These are phyloP conservation scores for Forficula auricularia DNA, from an alignment of 1,140 invertebrate species.

Conservation along the genomic window DNA sequence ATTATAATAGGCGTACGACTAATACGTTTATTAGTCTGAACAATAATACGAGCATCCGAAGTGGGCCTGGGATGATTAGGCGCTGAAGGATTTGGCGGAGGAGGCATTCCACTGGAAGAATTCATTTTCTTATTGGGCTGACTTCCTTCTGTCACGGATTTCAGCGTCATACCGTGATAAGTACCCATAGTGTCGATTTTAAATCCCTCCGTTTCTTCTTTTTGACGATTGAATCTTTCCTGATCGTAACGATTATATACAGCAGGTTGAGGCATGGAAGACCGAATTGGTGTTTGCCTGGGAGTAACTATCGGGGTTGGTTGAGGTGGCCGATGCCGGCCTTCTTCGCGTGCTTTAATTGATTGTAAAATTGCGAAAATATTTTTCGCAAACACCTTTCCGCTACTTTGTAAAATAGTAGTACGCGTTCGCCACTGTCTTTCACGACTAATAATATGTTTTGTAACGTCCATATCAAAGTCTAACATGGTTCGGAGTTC, in stretches of 20 bases:
- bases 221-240: slow-evolving; percentile 80
- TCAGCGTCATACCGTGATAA: slow-evolving; percentile 93
- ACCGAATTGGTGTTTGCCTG: slow-evolving; percentile 39
- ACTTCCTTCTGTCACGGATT: slow-evolving; percentile 59
- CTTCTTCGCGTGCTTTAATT: slow-evolving; percentile 86
- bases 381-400: slow-evolving; percentile 89
- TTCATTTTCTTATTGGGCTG: slow-evolving; percentile 39
- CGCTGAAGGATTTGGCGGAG: too few species aligned
- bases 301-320: slow-evolving; percentile 44
- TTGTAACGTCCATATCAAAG: slow-evolving; percentile 88
- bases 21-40: slow-evolving; percentile 45
- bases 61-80: slow-evolving; percentile 32
- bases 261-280: slow-evolving; percentile 44
- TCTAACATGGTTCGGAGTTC: slow-evolving; percentile 80
- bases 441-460: slow-evolving; percentile 88
- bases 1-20: slow-evolving; percentile 97
- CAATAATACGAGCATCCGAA: slow-evolving; percentile 35
- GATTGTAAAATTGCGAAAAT: slow-evolving; percentile 82
- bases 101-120: slow-evolving; percentile 27
- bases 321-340: slow-evolving; percentile 39
- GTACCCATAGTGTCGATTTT: slow-evolving; percentile 96
- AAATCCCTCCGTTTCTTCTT: slow-evolving; percentile 92
- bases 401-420: slow-evolving; percentile 85
- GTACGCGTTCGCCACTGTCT: slow-evolving; percentile 87
- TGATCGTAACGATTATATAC: slow-evolving; percentile 97